Percentiles rank a stretch among this genome's conserved stretches.
Evolutionary conservation across 2,113 vertebrate genomes (phyloP).

Genomic region (Zosterops japonicus): DNA sequence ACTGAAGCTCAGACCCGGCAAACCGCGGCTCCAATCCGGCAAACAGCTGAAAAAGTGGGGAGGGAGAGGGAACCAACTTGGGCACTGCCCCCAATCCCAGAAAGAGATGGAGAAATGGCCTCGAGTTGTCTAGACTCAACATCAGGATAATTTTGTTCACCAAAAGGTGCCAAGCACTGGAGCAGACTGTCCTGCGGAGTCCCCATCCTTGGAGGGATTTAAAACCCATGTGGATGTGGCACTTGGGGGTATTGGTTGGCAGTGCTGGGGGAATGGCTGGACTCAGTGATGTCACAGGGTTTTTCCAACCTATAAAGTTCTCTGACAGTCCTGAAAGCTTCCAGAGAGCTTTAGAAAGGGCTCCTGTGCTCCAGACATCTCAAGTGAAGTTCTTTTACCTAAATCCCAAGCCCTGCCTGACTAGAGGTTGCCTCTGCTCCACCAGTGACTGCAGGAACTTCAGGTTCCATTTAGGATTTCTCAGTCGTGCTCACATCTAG

Average conservation of each 20-base stretch:
- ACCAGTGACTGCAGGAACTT: neutral
- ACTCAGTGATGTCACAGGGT: neutral
- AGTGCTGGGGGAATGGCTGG: neutral
- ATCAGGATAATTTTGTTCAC: neutral
- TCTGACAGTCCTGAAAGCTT: neutral
- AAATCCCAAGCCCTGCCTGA: neutral
- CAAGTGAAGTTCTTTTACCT: neutral
- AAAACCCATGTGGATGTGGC: neutral
- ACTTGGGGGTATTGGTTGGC: neutral
- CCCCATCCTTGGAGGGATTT: neutral
- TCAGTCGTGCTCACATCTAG: neutral
- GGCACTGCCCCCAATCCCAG: neutral
- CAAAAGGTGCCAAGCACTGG: neutral
- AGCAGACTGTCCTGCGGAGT: neutral
- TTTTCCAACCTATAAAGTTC: neutral
- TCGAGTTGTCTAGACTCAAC: too few species aligned
- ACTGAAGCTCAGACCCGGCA: too few species aligned
- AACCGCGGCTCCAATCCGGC: too few species aligned
- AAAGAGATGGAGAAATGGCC: neutral
- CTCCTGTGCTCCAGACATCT: neutral
- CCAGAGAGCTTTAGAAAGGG: neutral
- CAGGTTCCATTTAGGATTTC: neutral
- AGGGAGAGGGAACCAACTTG: neutral
- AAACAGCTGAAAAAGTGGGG: neutral
- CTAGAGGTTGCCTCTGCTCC: neutral